Base-by-base conservation (phyloP, 2,888 invertebrate species). In the Melikaiella ostensackeni region DNA sequence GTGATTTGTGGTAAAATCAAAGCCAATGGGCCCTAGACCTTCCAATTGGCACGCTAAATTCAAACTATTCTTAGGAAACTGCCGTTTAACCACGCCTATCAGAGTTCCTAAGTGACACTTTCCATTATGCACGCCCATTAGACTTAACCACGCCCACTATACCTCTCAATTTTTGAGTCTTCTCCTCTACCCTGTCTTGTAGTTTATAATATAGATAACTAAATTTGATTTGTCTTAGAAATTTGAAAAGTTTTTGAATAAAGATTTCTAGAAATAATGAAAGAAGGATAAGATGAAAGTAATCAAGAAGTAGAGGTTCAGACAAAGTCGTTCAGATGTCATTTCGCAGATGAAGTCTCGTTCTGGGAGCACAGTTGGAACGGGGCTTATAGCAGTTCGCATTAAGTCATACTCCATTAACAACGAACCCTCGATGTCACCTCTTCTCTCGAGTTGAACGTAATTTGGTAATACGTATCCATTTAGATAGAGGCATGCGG, bases 391-490 rank as follows among this genome's bases (percentile, higher is more conserved):
- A 70, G 70, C n/a, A 70, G 70, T 70, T 33, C 50, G 70, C 70
- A 70, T 70, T 70, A 70, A 55, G 70, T 70, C 70, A 70, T 70
- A 70, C 50, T 55, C 70, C 70, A 70, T 70, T 70, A 70, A 70
- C 70, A 70, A 55, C 70, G 50, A 50, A 50, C 70, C 70, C 70
- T 70, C 70, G 70, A 70, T 46, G 50, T 70, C 70, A 70, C 30
- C 70, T 70, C 70, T 70, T 70, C 70, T 70, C 70, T n/a, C 50
- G 50, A 70, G 70, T 70, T 46, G 50, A 70, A 9, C 30, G 70
- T 70, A 70, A 70, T 70, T 70, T 55, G 50, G 70, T 70, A 70
- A 70, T 70, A 70, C 50, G 70, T 70, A 70, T 70, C 70, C 70
- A 70, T 70, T 70, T 70, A 70, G 70, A 70, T 70, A 70, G 70